Percentiles rank a stretch among this genome's conserved stretches.
Conservation (phyloP, 1,140 invertebrate genomes). For the Caenorhabditis elegans region WBcel235 BX284606.5:12160001-12160500, state of each 20-base stretch:
- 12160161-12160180: too few relatives aligned
- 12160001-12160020: not conserved
- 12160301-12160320: too few relatives aligned
- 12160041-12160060: not conserved
- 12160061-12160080: not conserved
- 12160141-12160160: too few relatives aligned
- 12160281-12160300: too few relatives aligned
- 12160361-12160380: not conserved
- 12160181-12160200: too few relatives aligned
- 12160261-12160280: too few relatives aligned
- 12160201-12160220: too few relatives aligned
- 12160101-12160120: too few relatives aligned
- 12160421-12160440: not conserved
- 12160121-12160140: too few relatives aligned
- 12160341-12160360: not conserved
- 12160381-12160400: not conserved
- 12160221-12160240: too few relatives aligned
- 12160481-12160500: conserved; percentile 27
- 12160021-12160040: not conserved
- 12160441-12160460: not conserved
- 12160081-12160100: not conserved
- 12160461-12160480: conserved; percentile 8
- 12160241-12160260: too few relatives aligned
- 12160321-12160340: not conserved
- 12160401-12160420: not conserved